Evolutionary conservation across 2,797 vertebrate genomes (phyloP).

Genomic region (Pachyuromys duprasi): DNA sequence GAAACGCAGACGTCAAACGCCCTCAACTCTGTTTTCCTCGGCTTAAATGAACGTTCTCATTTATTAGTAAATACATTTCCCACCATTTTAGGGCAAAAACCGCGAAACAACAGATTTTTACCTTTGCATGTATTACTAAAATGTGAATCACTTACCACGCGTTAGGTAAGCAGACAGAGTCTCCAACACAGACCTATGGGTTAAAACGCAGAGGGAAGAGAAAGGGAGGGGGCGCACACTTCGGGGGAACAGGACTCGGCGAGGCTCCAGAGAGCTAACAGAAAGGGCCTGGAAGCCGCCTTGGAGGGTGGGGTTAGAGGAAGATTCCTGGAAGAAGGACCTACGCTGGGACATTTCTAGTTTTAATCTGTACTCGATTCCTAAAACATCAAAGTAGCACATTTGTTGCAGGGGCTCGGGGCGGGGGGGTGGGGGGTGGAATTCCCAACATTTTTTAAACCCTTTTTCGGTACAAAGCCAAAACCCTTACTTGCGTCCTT

Average conservation of each 20-base stretch:
- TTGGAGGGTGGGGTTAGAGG: slow-evolving; percentile 39
- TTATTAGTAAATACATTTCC: neutral
- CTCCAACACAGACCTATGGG: neutral
- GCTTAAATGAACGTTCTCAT: slow-evolving; percentile 14
- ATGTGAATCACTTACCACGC: slow-evolving; percentile 70
- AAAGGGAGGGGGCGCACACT: neutral
- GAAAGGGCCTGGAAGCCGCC: slow-evolving; percentile 40
- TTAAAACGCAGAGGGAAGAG: neutral
- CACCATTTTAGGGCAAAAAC: neutral
- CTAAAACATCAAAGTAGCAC: slow-evolving; percentile 69
- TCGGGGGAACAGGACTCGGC: neutral
- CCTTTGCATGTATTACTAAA: slow-evolving; percentile 42
- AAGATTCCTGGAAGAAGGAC: slow-evolving; percentile 70
- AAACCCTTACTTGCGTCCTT: neutral
- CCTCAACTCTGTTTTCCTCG: neutral
- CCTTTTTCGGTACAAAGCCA: neutral
- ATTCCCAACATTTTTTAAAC: neutral
- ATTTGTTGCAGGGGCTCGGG: neutral
- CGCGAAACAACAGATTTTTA: slow-evolving; percentile 15
- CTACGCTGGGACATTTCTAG: slow-evolving; percentile 58
- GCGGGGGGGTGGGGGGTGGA: no score
- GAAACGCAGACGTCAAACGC: neutral
- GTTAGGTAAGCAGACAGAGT: neutral
- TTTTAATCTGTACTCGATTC: slow-evolving; percentile 76
- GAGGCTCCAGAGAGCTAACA: slow-evolving; percentile 35